phyloP scores from a whole-genome alignment of 1,140 invertebrate genomes.

The Brachionus koreanus region DNA sequence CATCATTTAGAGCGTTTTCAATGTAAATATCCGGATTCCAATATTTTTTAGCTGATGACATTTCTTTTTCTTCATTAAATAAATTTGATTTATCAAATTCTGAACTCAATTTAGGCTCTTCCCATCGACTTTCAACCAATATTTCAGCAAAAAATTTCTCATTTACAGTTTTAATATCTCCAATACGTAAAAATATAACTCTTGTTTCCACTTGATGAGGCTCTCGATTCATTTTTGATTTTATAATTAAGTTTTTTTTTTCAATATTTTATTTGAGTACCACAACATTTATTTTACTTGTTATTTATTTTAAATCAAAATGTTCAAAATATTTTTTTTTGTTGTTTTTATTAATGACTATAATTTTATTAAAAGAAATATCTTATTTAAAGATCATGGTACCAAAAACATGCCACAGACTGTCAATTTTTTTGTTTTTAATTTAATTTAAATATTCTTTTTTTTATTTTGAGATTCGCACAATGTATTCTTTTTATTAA shows the following conservation, averaged over 20 bases:
- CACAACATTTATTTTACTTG: neutral
- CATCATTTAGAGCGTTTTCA: conserved; percentile 45
- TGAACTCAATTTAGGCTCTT: conserved; percentile 2
- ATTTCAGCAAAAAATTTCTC: conserved; percentile 46
- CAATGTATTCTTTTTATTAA: neutral
- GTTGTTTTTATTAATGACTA: neutral
- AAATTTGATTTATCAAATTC: conserved; percentile 3
- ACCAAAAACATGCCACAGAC: neutral
- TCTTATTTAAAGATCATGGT: neutral
- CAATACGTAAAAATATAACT: conserved; percentile 46
- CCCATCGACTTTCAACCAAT: conserved; percentile 44
- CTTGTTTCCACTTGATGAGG: neutral
- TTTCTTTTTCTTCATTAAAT: conserved; percentile 21
- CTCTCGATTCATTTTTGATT: neutral
- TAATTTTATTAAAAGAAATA: too few relatives aligned
- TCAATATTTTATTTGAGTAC: too few relatives aligned
- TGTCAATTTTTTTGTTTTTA: neutral
- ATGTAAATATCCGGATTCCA: conserved; percentile 45
- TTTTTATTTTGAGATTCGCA: neutral
- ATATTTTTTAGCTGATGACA: neutral
- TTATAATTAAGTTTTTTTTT: too few relatives aligned
- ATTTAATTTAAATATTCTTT: neutral
- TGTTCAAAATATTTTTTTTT: neutral
- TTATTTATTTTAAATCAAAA: neutral
- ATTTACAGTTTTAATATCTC: conserved; percentile 47